These are phyloP conservation scores for Clinocottus analis DNA, from an alignment of 2,113 vertebrate species.

Conservation along the genomic window DNA sequence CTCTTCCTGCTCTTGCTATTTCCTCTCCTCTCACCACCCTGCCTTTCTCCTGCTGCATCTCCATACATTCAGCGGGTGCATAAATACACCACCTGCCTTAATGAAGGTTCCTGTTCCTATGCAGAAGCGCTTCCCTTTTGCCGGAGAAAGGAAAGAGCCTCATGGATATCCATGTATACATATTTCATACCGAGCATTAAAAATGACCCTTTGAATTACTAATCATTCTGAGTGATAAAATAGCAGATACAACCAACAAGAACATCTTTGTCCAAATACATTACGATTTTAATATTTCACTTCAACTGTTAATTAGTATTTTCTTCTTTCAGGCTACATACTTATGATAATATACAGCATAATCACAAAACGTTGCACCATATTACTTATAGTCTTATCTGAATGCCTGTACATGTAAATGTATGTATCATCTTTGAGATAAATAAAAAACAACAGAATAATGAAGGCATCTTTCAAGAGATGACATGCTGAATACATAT, in stretches of 20 bases:
- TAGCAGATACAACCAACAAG: conserved; percentile 40
- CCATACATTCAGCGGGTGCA: conserved; percentile 79
- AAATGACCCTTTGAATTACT: conserved; percentile 74
- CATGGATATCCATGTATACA: conserved; percentile 82
- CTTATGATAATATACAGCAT: conserved; percentile 31
- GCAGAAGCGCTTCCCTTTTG: conserved; percentile 80
- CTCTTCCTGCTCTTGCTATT: conserved; percentile 36
- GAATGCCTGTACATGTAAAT: conserved; percentile 51
- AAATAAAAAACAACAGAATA: conserved; percentile 66
- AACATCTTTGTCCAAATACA: conserved; percentile 57
- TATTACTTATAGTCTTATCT: conserved; percentile 35
- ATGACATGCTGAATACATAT: conserved; percentile 78
- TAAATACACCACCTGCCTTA: conserved; percentile 86
- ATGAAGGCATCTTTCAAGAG: conserved; percentile 76
- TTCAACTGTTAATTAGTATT: conserved; percentile 40
- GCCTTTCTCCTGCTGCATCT: conserved; percentile 38
- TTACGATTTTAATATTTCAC: conserved; percentile 39
- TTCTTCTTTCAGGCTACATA: conserved; percentile 14
- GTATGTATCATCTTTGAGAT: conserved; percentile 62
- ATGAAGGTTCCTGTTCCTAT: conserved; percentile 79
- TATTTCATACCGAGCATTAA: conserved; percentile 81
- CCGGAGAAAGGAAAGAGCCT: conserved; percentile 72
- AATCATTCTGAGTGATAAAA: conserved; percentile 70
- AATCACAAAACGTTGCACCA: conserved; percentile 48
- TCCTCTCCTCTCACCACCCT: conserved; percentile 13